Base-by-base conservation (phyloP, 2,888 invertebrate genomes). In the Cerceris ruficornis region DNA sequence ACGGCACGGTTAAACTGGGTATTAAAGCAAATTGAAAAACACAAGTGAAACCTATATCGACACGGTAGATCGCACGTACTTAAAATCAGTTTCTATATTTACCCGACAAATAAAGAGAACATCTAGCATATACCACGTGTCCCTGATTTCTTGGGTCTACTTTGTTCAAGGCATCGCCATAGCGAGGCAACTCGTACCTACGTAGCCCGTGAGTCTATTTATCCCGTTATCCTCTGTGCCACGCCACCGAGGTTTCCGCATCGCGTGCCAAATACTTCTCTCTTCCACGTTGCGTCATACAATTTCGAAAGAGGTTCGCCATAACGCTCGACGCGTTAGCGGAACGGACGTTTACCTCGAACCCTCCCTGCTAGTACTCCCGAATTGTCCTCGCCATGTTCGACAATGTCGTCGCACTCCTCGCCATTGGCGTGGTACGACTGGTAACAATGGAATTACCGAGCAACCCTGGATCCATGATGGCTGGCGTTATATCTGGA, bases 221-320 rank as follows among this genome's bases (percentile, higher is more conserved):
- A 52, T 80, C 61, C 66, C 57, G 65, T 66, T 76, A 69, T 13
- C 57, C 54, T 41, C 42, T 46, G 49, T 13, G 50, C 58, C 58
- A 58, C 74, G 57, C 50, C 43, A 64, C 46, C 43, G 61, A 49
- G 52, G 41, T 75, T 68, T 77, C 52, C 57, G 57, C 39, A 55
- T 52, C 65, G 64, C 55, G 57, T 78, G 75, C 79, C 80, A 80
- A 80, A 80, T 80, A 75, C 65, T 74, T 70, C 74, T 50, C 49
- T 55, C 42, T 28, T 54, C 4, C 6, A 1, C 50, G 17, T 80
- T 74, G 74, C 80, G 70, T 70, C 78, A 78, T 49, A 2, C 11
- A 11, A 14, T 62, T 67, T 58, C 54, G 7, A 54, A 41, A 42
- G 59, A 61, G 61, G 55, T 49, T 66, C 50, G 60, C 61, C 69